Percentiles rank a stretch among this genome's conserved stretches.
These are phyloP conservation scores for Oreochromis grahami DNA, from an alignment of 2,797 vertebrate species.

Conservation along the genomic window DNA sequence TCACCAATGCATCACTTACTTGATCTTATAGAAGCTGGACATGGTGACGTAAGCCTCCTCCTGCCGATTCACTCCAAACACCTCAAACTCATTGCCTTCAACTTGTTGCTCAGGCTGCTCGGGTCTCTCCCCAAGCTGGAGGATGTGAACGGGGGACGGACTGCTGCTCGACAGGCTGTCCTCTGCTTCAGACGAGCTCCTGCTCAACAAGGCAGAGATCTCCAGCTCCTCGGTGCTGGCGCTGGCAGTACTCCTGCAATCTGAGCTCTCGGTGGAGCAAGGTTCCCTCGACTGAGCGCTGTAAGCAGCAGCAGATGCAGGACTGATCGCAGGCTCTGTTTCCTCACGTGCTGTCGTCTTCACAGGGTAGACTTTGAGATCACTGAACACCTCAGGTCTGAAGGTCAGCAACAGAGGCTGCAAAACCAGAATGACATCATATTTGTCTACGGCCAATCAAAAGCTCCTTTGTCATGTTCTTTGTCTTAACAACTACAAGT, in stretches of 20 bases:
- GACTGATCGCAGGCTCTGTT: not conserved
- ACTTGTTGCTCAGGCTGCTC: not conserved
- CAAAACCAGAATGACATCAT: not conserved
- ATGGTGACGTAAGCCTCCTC: constrained; percentile 79
- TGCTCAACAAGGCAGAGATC: constrained; percentile 38
- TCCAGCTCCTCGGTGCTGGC: constrained; percentile 47
- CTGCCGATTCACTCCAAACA: not conserved
- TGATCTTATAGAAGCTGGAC: constrained; percentile 76
- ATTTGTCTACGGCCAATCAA: not conserved
- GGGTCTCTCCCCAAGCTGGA: not conserved
- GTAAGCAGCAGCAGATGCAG: not conserved
- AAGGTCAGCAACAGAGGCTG: constrained; percentile 67
- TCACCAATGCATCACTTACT: constrained; percentile 19
- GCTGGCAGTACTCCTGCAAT: constrained; percentile 21
- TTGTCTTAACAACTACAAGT: not conserved
- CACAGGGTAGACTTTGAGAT: constrained; percentile 43
- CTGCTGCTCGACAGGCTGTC: not conserved
- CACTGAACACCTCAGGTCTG: constrained; percentile 68
- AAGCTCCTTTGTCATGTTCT: not conserved
- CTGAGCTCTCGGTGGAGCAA: constrained; percentile 34
- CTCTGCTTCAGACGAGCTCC: constrained; percentile 25
- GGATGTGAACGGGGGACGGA: not conserved
- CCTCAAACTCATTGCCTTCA: not conserved
- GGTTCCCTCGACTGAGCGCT: not conserved
- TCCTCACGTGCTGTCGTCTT: constrained; percentile 1